Evolutionary conservation across 2,113 vertebrate species (phyloP).

Genomic region (Dicaeum eximium): DNA sequence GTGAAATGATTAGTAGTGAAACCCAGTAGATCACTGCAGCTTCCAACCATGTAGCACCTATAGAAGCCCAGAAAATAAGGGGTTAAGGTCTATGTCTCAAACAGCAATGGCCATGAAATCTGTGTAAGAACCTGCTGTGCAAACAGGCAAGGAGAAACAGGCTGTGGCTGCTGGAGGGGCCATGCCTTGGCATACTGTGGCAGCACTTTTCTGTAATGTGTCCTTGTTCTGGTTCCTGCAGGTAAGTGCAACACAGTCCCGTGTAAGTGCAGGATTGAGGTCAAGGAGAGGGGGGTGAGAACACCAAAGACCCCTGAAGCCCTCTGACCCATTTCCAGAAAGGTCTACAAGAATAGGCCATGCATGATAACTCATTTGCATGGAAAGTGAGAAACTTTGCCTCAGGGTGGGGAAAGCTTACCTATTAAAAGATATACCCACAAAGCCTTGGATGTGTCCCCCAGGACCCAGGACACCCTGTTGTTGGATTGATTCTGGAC

Average conservation of each 20-base stretch:
- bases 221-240: not conserved
- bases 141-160: not conserved
- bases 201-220: not conserved
- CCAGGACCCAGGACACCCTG: not conserved
- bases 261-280: not conserved
- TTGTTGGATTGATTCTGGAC: not conserved
- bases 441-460: accelerated
- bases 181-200: not conserved
- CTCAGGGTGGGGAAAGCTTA: not conserved
- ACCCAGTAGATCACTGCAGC: not conserved
- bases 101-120: not conserved
- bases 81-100: not conserved
- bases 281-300: not conserved
- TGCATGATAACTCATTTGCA: not conserved
- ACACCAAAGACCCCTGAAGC: not conserved
- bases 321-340: not conserved
- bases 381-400: not conserved
- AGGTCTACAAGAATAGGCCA: not conserved
- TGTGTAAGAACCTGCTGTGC: no score
- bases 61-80: not conserved
- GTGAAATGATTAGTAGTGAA: not conserved
- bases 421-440: not conserved
- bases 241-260: not conserved
- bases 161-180: not conserved
- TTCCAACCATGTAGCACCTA: not conserved